A percentile compares a stretch with the other conserved stretches of the same genome.
Conservation (phyloP, 2,113 vertebrate genomes). For the Neopipo cinnamomea region DNA sequence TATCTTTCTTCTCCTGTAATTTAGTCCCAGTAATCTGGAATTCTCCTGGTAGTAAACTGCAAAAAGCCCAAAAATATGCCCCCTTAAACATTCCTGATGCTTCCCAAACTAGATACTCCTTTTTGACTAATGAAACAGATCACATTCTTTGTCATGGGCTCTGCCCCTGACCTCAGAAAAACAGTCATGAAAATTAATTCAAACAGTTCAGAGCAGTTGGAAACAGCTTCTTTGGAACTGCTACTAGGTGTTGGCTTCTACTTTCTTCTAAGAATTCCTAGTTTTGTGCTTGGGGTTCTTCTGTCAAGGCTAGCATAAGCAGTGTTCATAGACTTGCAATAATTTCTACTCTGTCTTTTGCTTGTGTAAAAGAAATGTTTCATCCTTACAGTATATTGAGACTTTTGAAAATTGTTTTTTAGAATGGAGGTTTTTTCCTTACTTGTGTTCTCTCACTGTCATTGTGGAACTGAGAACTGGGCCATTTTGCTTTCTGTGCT, state of each 20-base stretch:
- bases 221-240: background rate
- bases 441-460: background rate
- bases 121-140: background rate
- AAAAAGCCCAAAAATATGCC: background rate
- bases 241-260: background rate
- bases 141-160: background rate
- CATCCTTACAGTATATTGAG: background rate
- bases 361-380: background rate
- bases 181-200: background rate
- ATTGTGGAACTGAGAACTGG: background rate
- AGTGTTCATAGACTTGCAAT: background rate
- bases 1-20: background rate
- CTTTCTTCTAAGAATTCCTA: background rate
- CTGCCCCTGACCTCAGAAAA: slow-evolving; percentile 7
- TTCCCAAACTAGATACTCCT: slow-evolving; percentile 4
- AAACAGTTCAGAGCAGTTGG: background rate
- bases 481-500: background rate
- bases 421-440: background rate
- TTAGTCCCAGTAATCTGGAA: background rate
- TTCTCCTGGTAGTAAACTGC: background rate
- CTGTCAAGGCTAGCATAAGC: background rate
- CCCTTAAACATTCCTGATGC: background rate
- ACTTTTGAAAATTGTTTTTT: background rate
- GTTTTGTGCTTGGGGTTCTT: background rate
- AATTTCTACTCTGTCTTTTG: background rate